phyloP scores from a whole-genome alignment of 2,888 invertebrate species.

The Chalcis sispes region DNA sequence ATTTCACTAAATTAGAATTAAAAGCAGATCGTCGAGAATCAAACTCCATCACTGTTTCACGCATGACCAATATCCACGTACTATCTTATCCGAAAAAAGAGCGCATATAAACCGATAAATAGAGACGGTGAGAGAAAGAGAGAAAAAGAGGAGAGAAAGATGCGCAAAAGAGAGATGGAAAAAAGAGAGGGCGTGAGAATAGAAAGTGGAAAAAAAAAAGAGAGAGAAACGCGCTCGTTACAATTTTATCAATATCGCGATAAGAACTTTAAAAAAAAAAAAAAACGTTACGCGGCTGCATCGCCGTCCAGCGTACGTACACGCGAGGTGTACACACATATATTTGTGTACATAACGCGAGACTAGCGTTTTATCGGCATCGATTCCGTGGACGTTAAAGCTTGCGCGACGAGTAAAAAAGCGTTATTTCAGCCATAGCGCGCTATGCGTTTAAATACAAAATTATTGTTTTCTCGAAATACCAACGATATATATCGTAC shows the following conservation, averaged over 20 bases:
- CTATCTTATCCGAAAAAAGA: neutral
- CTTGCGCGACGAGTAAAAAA: neutral
- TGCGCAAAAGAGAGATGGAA: neutral
- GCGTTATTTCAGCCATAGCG: neutral
- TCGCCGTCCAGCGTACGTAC: too few species aligned
- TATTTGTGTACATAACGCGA: neutral
- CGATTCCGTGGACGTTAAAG: conserved; percentile 22
- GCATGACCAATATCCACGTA: too few species aligned
- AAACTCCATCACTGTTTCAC: too few species aligned
- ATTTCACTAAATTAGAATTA: too few species aligned
- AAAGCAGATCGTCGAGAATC: too few species aligned
- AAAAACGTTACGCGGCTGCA: too few species aligned
- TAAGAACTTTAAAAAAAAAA: conserved; percentile 8
- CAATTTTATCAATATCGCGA: conserved; percentile 39
- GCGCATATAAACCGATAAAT: too few species aligned
- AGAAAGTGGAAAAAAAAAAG: neutral
- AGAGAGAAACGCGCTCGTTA: neutral
- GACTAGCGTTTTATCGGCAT: neutral
- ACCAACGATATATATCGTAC: too few species aligned
- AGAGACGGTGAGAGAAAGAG: too few species aligned
- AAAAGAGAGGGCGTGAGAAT: too few species aligned
- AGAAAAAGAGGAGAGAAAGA: too few species aligned
- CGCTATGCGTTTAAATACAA: neutral
- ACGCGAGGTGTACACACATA: neutral
- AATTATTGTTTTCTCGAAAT: conserved; percentile 23